Evolutionary conservation across 2,888 invertebrate species (phyloP).

Genomic region (Caenorhabditis sp.): DNA sequence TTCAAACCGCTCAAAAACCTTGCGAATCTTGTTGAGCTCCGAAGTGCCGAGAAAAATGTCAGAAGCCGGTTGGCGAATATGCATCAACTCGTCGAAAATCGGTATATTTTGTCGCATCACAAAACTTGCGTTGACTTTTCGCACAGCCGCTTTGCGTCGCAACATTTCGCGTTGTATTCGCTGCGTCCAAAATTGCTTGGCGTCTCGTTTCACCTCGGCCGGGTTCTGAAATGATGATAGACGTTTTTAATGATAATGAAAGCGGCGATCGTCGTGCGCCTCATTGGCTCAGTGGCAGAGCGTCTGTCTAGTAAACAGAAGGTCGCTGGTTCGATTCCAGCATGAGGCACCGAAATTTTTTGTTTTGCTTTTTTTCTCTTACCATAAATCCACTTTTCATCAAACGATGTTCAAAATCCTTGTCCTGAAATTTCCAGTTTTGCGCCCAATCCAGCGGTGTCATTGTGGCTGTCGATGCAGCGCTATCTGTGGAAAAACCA

Average conservation of each 20-base stretch:
- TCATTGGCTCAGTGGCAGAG: slow-evolving; percentile 6
- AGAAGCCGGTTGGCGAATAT: background rate
- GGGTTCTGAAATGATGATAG: background rate
- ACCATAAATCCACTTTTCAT: slow-evolving; percentile 1
- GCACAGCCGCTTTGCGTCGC: background rate
- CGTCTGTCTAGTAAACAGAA: slow-evolving; percentile 69
- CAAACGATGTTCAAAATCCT: slow-evolving; percentile 18
- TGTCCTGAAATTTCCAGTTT: slow-evolving; percentile 23
- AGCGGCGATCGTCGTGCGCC: background rate
- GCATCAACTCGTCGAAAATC: background rate
- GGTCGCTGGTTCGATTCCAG: slow-evolving; percentile 68
- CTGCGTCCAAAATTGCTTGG: background rate
- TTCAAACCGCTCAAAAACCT: background rate
- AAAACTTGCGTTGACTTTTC: slow-evolving; percentile 2
- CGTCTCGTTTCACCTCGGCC: background rate
- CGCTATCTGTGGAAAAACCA: slow-evolving; percentile 30
- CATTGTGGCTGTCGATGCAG: slow-evolving; percentile 10
- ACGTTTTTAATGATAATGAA: background rate
- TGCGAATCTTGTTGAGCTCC: background rate
- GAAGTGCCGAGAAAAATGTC: background rate
- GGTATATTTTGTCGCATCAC: background rate
- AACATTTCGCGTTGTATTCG: background rate
- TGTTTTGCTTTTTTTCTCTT: background rate
- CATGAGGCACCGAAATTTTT: slow-evolving; percentile 35
- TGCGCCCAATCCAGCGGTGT: slow-evolving; percentile 27